Evolutionary conservation across 64 coral and sea anemone species (phyloP), one percentile per base, ranked within the genome.

Genomic region (Dendrophyllia cribrosa): DNA sequence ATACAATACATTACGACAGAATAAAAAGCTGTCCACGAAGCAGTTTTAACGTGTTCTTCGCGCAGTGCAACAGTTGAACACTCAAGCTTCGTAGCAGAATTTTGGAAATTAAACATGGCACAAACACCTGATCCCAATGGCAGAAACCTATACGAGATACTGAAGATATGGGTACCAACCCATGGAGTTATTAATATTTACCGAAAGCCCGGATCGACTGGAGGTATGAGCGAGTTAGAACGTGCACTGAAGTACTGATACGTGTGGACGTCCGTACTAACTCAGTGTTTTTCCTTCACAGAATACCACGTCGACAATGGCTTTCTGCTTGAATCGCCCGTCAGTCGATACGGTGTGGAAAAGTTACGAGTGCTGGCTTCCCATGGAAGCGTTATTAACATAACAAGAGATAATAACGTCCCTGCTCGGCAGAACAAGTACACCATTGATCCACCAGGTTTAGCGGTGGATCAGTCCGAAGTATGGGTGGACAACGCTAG

Each of bases 301-400:
- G 80, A 84, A 19, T 84, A 84, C 45, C 80, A 84, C 11, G 80
- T 46, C 2, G 80, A 83, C 20, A 83, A 83, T 23, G 80, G 43
- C 7, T 83, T 11, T 45, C 43, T 67, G 20, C 59, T 83, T 44
- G 43, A 83, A 11, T 3, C 47, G 43, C 80, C 60, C 8, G 21
- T 11, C 43, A 9, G 21, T 2, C 11, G 10, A 20, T 51, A 51
- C 66, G 19, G 45, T 22, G 17, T 51, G 3, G 80, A 83, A 3
- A 83, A 14, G 46, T 15, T 83, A 9, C 19, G 60, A 11, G 43
- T 83, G 63, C 20, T 83, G 59, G 80, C 80, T 3, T 83, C 80
- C 3, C 80, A 83, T 51, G 80, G 80, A 51, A 48, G 80, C n/a
- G 61, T 66, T 4, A 83, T 83, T 1, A 21, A 45, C 9, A 83